phyloP scores from a whole-genome alignment of 2,113 vertebrate species.

The Egretta garzetta region DNA sequence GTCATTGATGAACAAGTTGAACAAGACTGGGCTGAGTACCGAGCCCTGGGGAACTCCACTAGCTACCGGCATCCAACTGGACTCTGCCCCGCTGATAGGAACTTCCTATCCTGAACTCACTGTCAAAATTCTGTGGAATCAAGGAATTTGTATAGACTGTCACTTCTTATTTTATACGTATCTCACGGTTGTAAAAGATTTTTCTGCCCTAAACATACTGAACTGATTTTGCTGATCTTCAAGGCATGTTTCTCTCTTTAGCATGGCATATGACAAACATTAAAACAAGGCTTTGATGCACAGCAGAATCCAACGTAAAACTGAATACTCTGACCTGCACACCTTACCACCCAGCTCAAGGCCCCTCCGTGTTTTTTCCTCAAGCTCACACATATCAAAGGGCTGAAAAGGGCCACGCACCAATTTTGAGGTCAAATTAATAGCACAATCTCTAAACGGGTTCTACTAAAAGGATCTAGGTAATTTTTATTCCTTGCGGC shows the following conservation, averaged over 20 bases:
- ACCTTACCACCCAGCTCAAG: neutral
- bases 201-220: neutral
- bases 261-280: neutral
- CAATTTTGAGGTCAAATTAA: neutral
- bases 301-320: neutral
- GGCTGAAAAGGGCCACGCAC: neutral
- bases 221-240: neutral
- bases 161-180: neutral
- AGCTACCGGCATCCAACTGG: too few species aligned
- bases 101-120: neutral
- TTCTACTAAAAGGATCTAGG: neutral
- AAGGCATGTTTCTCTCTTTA: neutral
- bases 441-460: fast-evolving
- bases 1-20: too few species aligned
- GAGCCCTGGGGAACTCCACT: too few species aligned
- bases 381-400: neutral
- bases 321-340: neutral
- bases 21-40: too few species aligned
- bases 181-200: neutral
- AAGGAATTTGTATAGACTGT: neutral
- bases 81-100: too few species aligned
- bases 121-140: neutral
- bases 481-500: neutral
- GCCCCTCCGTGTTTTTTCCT: neutral
- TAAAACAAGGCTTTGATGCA: neutral